Evolutionary conservation across 2,888 invertebrate species (phyloP).

Genomic region (Hyalella azteca): DNA sequence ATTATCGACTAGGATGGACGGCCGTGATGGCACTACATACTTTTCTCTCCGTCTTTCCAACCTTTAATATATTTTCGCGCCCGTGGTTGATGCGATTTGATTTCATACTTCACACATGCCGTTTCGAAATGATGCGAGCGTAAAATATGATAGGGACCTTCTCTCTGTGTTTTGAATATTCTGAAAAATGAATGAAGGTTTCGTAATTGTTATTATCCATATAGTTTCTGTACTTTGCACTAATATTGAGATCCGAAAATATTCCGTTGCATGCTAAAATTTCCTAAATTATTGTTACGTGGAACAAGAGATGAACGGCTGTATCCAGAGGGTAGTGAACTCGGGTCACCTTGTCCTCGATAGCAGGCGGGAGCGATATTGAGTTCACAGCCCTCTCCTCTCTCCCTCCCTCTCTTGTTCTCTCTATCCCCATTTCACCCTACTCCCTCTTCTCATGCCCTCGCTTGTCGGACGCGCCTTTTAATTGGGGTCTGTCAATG

Average conservation of each 20-base stretch:
- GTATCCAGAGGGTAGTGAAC: slow-evolving; percentile 20
- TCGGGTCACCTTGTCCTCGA: slow-evolving; percentile 36
- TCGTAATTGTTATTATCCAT: too few species aligned
- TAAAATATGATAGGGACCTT: too few species aligned
- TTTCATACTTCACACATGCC: not conserved
- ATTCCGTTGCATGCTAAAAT: too few species aligned
- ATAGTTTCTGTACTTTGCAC: too few species aligned
- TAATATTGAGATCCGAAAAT: too few species aligned
- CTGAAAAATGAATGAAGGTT: too few species aligned
- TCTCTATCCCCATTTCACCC: slow-evolving; percentile 6
- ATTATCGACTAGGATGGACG: slow-evolving; percentile 6
- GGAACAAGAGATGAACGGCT: too few species aligned
- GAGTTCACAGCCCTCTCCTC: not conserved
- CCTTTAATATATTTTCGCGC: not conserved
- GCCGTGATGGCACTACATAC: not conserved
- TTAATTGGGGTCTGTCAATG: too few species aligned
- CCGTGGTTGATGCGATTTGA: not conserved
- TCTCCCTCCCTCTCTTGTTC: not conserved
- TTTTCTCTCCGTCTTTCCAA: not conserved
- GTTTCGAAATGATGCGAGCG: too few species aligned
- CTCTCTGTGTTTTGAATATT: too few species aligned
- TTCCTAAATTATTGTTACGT: too few species aligned
- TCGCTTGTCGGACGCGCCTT: slow-evolving; percentile 2
- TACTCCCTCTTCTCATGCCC: not conserved
- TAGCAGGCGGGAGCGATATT: slow-evolving; percentile 15